Conservation (phyloP, 2,888 invertebrate genomes). For the Tipula helvola region DNA sequence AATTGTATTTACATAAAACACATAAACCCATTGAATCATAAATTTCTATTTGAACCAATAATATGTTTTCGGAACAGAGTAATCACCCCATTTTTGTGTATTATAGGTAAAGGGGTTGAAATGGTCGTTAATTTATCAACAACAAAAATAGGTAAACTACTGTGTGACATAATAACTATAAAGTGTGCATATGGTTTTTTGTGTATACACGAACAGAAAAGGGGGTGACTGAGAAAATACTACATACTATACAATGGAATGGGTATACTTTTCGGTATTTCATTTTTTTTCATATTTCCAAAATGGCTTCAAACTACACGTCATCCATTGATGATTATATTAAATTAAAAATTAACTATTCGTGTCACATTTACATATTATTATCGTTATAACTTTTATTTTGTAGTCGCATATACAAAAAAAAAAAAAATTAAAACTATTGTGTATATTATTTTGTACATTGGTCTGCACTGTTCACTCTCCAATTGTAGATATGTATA, state of each 20-base stretch:
- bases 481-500: not conserved
- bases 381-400: not conserved
- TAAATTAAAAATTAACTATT: not conserved
- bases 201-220: not conserved
- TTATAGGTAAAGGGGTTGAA: not conserved
- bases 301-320: not conserved
- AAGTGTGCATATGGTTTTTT: not conserved
- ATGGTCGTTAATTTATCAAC: not conserved
- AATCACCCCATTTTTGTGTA: not conserved
- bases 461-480: not conserved
- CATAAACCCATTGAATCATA: not conserved
- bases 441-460: not conserved
- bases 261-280: not conserved
- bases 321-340: constrained; percentile 4
- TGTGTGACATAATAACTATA: not conserved
- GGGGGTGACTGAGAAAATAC: not conserved
- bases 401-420: not conserved
- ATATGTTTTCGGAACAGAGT: not conserved
- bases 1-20: not conserved
- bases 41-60: not conserved
- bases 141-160: not conserved
- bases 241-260: too few relatives aligned
- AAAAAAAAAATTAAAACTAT: not conserved
- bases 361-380: constrained; percentile 4
- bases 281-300: not conserved